Conservation (phyloP, 2,797 vertebrate genomes). For the Gambusia yucatana region DNA sequence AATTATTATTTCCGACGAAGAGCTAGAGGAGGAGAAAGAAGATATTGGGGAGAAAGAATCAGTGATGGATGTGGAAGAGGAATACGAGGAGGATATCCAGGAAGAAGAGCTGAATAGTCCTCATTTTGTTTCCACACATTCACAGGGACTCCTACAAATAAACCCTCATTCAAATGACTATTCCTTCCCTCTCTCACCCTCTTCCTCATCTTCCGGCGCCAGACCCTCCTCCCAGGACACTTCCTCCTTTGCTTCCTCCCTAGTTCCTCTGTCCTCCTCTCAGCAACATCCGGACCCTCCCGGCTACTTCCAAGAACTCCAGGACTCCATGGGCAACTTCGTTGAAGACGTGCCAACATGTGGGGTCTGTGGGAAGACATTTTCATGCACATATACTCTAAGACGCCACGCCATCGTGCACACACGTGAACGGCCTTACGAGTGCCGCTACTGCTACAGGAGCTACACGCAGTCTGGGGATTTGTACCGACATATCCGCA, state of each 20-base stretch:
- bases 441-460: constrained; percentile 94
- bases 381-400: constrained; percentile 93
- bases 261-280: constrained; percentile 59
- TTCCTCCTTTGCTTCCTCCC: constrained; percentile 65
- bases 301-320: constrained; percentile 87
- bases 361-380: constrained; percentile 92
- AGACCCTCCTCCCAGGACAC: constrained; percentile 72
- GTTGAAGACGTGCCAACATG: constrained; percentile 94
- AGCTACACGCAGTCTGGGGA: constrained; percentile 97
- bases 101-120: constrained; percentile 77
- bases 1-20: constrained; percentile 93
- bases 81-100: constrained; percentile 74
- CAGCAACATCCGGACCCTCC: constrained; percentile 72
- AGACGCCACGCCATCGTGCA: constrained; percentile 94
- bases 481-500: constrained; percentile 94
- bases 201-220: constrained; percentile 75
- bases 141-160: constrained; percentile 81
- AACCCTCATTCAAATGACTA: constrained; percentile 71
- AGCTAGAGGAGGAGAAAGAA: constrained; percentile 81
- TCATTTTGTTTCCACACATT: constrained; percentile 80
- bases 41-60: constrained; percentile 40
- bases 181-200: constrained; percentile 78
- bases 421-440: constrained; percentile 91
- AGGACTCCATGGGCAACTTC: constrained; percentile 85
- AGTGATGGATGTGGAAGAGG: constrained; percentile 67